Conservation (phyloP, 2,113 vertebrate genomes). For the Nothocercus julius region DNA sequence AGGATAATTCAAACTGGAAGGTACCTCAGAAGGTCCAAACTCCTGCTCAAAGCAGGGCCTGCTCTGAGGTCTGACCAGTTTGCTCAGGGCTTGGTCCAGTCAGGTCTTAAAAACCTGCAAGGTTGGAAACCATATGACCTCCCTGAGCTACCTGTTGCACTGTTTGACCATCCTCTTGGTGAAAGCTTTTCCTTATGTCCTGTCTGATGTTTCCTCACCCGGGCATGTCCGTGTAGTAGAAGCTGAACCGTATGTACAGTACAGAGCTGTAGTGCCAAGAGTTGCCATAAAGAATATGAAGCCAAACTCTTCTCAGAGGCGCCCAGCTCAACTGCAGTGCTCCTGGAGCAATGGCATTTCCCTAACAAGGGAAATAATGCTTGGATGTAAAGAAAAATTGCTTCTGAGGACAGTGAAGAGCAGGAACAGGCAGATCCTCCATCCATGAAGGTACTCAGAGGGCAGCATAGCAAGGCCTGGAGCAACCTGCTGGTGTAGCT, state of each 20-base stretch:
- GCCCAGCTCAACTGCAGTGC: too few relatives aligned
- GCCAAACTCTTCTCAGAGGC: too few relatives aligned
- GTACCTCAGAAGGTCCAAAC: not conserved
- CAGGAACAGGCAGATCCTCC: not conserved
- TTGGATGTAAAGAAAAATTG: too few relatives aligned
- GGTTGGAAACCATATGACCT: accelerated
- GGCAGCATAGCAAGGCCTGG: not conserved
- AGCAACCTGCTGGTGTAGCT: not conserved
- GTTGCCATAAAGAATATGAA: too few relatives aligned
- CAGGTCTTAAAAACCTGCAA: not conserved
- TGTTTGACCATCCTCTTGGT: not conserved
- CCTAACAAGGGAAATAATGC: too few relatives aligned
- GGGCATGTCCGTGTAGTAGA: not conserved
- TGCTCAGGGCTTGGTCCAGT: not conserved
- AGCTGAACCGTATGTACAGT: not conserved
- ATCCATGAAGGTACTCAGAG: not conserved
- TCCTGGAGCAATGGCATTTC: too few relatives aligned
- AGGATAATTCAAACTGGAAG: not conserved
- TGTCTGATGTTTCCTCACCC: not conserved
- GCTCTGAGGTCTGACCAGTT: not conserved
- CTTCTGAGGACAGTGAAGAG: not conserved
- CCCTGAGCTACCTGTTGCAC: not conserved
- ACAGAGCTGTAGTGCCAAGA: too few relatives aligned
- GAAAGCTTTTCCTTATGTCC: not conserved
- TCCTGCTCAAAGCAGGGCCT: not conserved